Base-by-base conservation (phyloP, 2,797 vertebrate species). In the Labroides dimidiatus region DNA sequence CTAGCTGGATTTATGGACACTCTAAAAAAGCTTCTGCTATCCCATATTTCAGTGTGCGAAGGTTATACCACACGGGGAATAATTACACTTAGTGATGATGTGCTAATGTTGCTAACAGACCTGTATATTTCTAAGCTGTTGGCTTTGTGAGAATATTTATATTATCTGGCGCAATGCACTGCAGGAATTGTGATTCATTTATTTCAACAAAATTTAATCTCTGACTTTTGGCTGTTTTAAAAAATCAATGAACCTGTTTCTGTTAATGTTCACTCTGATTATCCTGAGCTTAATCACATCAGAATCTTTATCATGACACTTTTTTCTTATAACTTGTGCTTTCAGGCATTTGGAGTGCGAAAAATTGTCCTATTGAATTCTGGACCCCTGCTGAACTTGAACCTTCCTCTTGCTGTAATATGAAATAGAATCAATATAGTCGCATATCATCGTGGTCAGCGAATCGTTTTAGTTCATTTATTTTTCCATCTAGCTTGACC, bases 361-460 rank as follows among this genome's bases (percentile, higher is more conserved):
- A 3, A 3, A 27, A n/a, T n/a, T n/a, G n/a, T n/a, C n/a, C n/a
- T n/a, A n/a, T n/a, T n/a, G n/a, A n/a, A n/a, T n/a, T n/a, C n/a
- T n/a, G n/a, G n/a, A n/a, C n/a, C 67, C 78, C 78, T 23, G 56
- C 63, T 20, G 75, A 55, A 48, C 51, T 37, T 72, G 59, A 80
- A 75, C 77, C 62, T 80, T 72, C 65, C 74, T 69, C 66, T 63
- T 49, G 65, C 61, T 67, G 36, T 65, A 79, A 72, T 74, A 72
- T 75, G 53, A 82, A 86, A 81, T 83, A 51, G 54, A 84, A 87
- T 90, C 82, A 80, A 85, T 85, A 66, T 51, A 59, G 72, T 42
- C 14, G n/a, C n/a, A n/a, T n/a, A n/a, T n/a, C n/a, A 12, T 75
- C 75, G 77, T 81, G 84, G 66, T 69, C 42, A 72, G 68, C 15